Evolutionary conservation across 2,888 invertebrate species (phyloP).

Genomic region (Ptychoptera contaminata): DNA sequence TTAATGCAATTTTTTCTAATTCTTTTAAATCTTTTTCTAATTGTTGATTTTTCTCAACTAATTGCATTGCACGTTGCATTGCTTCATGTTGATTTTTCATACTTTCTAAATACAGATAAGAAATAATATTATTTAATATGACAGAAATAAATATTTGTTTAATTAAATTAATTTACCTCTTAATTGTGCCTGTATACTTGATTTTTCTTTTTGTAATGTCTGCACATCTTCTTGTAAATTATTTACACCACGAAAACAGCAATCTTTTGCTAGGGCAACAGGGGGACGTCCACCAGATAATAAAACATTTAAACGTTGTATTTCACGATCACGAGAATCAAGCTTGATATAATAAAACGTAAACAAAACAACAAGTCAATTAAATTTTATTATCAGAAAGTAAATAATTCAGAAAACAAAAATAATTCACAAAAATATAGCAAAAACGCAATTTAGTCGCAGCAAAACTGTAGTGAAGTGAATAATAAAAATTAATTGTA

Average conservation of each 20-base stretch:
- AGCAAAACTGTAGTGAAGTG: too few species aligned
- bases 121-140: too few species aligned
- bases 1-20: constrained; percentile 55
- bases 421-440: too few species aligned
- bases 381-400: too few species aligned
- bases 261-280: constrained; percentile 46
- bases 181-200: constrained; percentile 15
- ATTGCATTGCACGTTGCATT: constrained; percentile 54
- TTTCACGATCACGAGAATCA: constrained; percentile 45
- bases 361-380: background rate
- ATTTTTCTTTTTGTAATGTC: constrained; percentile 43
- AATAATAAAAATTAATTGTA: too few species aligned
- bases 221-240: constrained; percentile 40
- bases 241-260: constrained; percentile 40
- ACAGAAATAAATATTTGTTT: too few species aligned
- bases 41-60: constrained; percentile 56
- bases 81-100: constrained; percentile 62
- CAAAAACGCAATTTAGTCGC: too few species aligned
- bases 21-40: constrained; percentile 56
- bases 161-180: background rate
- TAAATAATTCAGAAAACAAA: too few species aligned
- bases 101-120: constrained; percentile 25
- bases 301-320: constrained; percentile 47
- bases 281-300: constrained; percentile 56
- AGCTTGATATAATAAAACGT: constrained; percentile 10